Evolutionary conservation across 1,140 invertebrate species (phyloP).

Genomic region (Drosophila persimilis): DNA sequence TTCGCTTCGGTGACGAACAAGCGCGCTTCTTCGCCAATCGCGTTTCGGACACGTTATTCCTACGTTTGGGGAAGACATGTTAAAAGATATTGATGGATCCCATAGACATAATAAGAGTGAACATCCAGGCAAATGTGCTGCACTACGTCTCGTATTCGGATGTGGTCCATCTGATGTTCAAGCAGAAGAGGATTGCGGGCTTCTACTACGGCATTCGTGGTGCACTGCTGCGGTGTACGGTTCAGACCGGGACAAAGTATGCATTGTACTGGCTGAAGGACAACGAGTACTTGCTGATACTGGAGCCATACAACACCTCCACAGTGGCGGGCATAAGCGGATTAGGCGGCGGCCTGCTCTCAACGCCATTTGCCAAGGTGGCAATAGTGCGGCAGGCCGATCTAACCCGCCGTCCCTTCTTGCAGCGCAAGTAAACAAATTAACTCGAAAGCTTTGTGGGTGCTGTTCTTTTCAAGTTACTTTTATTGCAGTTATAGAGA

Average conservation of each 20-base stretch:
- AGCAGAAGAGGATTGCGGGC: too few species aligned
- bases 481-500: conserved; percentile 19
- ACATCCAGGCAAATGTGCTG: conserved; percentile 31
- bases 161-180: too few species aligned
- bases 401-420: conserved; percentile 6
- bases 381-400: conserved; percentile 35
- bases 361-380: conserved; percentile 40
- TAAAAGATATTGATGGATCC: too few species aligned
- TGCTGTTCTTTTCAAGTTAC: neutral
- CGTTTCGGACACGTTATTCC: too few species aligned
- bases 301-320: neutral
- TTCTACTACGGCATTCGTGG: conserved; percentile 24
- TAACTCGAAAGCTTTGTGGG: too few species aligned
- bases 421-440: conserved; percentile 35
- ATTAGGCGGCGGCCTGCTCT: conserved; percentile 15
- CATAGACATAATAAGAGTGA: conserved; percentile 36
- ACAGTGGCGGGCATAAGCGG: conserved; percentile 7
- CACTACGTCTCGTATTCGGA: neutral
- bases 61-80: too few species aligned
- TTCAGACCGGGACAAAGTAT: conserved; percentile 9
- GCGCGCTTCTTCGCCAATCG: too few species aligned
- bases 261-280: conserved; percentile 11
- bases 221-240: neutral
- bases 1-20: too few species aligned
- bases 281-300: neutral